A percentile compares a stretch with the other conserved stretches of the same genome.
Evolutionary conservation across 2,113 vertebrate genomes (phyloP).

Genomic region (Thalassarche chlororhynchos): DNA sequence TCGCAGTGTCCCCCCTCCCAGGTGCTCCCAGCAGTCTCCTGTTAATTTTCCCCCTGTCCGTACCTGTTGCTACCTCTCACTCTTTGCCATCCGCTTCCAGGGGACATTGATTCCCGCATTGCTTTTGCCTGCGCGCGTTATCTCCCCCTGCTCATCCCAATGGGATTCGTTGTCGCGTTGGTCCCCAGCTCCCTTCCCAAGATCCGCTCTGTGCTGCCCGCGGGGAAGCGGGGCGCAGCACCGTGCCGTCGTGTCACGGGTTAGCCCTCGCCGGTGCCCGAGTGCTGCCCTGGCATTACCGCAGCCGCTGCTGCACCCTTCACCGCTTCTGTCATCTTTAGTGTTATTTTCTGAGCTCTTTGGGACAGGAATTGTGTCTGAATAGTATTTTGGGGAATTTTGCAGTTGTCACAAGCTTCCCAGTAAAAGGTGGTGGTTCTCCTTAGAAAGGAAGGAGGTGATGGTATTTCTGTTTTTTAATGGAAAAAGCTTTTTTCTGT

Average conservation of each 20-base stretch:
- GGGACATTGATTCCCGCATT: background rate
- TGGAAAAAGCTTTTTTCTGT: background rate
- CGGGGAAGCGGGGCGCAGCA: background rate
- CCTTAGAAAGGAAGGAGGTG: background rate
- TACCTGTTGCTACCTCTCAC: background rate
- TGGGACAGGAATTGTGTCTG: background rate
- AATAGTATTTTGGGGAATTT: background rate
- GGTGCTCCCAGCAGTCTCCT: background rate
- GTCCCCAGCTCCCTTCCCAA: background rate
- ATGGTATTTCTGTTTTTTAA: background rate
- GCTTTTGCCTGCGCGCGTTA: accelerated
- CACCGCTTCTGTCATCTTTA: too few species aligned
- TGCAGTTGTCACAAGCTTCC: background rate
- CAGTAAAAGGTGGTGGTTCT: too few species aligned
- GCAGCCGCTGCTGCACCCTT: too few species aligned
- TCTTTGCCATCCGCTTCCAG: background rate
- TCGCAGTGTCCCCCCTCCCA: background rate
- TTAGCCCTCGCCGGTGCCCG: background rate
- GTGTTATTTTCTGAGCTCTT: background rate
- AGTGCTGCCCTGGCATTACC: background rate
- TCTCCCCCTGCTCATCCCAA: background rate
- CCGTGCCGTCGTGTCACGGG: background rate
- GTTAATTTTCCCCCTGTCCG: background rate
- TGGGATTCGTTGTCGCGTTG: background rate
- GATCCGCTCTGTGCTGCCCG: background rate